Base-by-base conservation (phyloP, 2,797 vertebrate genomes). In the Hozukius guyotensis region DNA sequence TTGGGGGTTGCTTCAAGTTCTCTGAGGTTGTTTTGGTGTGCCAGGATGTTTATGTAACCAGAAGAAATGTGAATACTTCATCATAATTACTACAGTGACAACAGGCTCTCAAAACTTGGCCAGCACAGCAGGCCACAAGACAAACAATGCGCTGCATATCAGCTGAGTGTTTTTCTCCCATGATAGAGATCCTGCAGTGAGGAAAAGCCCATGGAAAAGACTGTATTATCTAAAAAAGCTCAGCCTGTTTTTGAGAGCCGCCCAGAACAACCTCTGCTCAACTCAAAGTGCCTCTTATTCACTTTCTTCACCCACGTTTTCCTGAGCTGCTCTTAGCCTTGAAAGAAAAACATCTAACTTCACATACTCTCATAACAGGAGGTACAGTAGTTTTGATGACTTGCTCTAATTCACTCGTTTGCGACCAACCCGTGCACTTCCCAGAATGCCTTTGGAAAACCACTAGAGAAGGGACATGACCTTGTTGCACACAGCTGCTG, bases 101-200 rank as follows among this genome's bases (percentile, higher is more conserved):
- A 78, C 69, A 82, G 65, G 32, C 78, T 70, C 78, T 90, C 68
- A 46, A 64, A 76, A 86, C 68, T 84, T 91, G 83, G 84, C 83
- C 42, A 4, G n/a, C 27, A 11, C 65, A 18, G 5, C 49, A 22
- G 73, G 32, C 38, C 80, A 56, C 81, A 72, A 65, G 61, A 81
- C 27, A 75, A 87, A 88, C 78, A 73, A 59, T 14, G 53, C 16
- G 0, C 20, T 55, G 59, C 31, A 64, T 68, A 64, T 82, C 52
- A 62, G 70, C 57, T 4, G 36, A 64, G 32, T 18, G 36, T 16
- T 70, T 67, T n/a, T 62, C 68, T 60, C 38, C 38, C 75, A 66
- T 38, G 6, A 62, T n/a, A 18, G 52, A 24, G 9, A 27, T 55
- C 20, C 34, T 60, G 29, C 6, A 9, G 20, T 7, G 25, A 31